Percentiles rank a stretch among this genome's conserved stretches.
Conservation (phyloP, 1,140 invertebrate species). For the Drosophila kurseongensis region DNA sequence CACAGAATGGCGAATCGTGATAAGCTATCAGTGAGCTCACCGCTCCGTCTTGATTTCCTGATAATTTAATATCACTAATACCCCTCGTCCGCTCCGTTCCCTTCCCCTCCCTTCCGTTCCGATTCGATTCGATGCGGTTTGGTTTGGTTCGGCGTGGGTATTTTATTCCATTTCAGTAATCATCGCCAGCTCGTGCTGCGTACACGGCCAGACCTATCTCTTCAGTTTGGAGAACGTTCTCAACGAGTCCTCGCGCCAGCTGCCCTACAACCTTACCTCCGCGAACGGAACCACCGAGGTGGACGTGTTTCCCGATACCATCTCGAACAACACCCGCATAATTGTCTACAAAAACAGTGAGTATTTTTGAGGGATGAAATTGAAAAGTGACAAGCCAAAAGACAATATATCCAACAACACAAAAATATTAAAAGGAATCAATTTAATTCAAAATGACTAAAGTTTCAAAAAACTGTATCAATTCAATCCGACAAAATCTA, state of each 20-base stretch:
- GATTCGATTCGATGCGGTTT: slow-evolving; percentile 37
- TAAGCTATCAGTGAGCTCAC: slow-evolving; percentile 49
- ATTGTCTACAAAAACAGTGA: slow-evolving; percentile 72
- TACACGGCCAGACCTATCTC: slow-evolving; percentile 69
- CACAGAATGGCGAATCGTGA: slow-evolving; percentile 10
- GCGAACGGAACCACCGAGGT: slow-evolving; percentile 47
- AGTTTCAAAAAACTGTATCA: neutral
- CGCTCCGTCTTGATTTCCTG: slow-evolving; percentile 37
- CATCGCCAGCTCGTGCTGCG: slow-evolving; percentile 51
- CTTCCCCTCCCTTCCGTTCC: slow-evolving; percentile 13
- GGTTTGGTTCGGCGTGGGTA: slow-evolving; percentile 36
- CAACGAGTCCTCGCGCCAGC: slow-evolving; percentile 37
- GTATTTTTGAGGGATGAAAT: slow-evolving; percentile 13
- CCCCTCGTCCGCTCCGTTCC: slow-evolving; percentile 11
- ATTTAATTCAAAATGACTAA: neutral
- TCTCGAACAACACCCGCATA: slow-evolving; percentile 63
- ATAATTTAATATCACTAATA: slow-evolving; percentile 28
- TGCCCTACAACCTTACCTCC: slow-evolving; percentile 56
- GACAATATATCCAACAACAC: neutral
- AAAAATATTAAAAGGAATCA: too few species aligned
- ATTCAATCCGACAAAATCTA: neutral
- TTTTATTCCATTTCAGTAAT: slow-evolving; percentile 70
- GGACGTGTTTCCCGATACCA: slow-evolving; percentile 36
- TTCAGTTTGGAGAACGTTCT: slow-evolving; percentile 75
- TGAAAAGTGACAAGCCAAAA: neutral